These are phyloP conservation scores for Cavia porcellus DNA, from an alignment of 2,113 vertebrate species.

Conservation along the genomic window DNA sequence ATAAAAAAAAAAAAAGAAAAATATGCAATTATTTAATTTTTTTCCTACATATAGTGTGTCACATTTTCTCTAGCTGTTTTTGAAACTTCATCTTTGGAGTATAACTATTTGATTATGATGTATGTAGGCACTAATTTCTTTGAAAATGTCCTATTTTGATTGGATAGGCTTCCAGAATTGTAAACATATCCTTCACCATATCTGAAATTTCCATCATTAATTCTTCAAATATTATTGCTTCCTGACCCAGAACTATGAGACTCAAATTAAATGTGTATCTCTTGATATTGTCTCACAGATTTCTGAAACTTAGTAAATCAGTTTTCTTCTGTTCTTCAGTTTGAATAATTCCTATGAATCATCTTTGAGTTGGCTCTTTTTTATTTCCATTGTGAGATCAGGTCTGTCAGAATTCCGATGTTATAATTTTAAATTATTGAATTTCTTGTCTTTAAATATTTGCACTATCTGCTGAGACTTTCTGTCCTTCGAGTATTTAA, in stretches of 20 bases:
- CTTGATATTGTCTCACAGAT: not conserved
- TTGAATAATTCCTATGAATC: not conserved
- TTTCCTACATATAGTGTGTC: not conserved
- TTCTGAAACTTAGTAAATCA: not conserved
- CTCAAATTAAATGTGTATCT: not conserved
- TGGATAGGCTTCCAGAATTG: not conserved
- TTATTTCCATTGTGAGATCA: not conserved
- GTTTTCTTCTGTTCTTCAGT: not conserved
- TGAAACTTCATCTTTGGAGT: not conserved
- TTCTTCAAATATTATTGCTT: slow-evolving; percentile 16
- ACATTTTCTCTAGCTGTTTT: not conserved
- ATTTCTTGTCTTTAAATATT: not conserved
- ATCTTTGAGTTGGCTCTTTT: not conserved
- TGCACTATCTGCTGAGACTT: not conserved
- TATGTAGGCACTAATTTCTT: not conserved
- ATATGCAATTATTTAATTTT: not conserved
- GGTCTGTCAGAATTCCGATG: not conserved
- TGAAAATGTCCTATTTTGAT: not conserved
- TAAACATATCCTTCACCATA: not conserved
- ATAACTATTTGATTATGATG: not conserved
- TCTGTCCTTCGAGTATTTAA: not conserved
- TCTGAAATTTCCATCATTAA: not conserved
- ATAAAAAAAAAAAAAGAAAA: not conserved
- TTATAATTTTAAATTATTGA: not conserved
- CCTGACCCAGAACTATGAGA: not conserved